phyloP scores from a whole-genome alignment of 2,888 invertebrate genomes.

The Dromius quadrimaculatus region DNA sequence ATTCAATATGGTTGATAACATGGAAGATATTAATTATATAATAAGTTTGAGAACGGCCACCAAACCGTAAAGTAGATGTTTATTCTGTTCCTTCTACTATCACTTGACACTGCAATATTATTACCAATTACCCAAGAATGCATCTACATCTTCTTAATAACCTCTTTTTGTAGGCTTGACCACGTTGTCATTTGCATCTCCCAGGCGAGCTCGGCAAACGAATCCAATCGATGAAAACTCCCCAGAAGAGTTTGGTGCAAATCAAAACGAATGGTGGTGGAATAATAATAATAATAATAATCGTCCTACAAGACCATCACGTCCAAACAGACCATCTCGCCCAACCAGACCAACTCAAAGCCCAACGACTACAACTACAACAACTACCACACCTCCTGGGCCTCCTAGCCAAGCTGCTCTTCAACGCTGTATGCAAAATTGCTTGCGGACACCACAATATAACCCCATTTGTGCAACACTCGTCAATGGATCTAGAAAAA shows the following conservation, averaged over 20 bases:
- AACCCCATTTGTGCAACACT: neutral
- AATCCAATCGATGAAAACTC: neutral
- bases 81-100: too few relatives aligned
- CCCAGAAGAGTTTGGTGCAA: neutral
- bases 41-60: too few relatives aligned
- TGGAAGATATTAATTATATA: too few relatives aligned
- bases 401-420: neutral
- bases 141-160: too few relatives aligned
- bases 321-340: neutral
- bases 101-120: too few relatives aligned
- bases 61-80: too few relatives aligned
- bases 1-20: too few relatives aligned
- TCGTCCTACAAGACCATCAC: neutral
- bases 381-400: neutral
- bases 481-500: neutral
- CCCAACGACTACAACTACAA: neutral
- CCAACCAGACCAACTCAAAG: slow-evolving; percentile 1
- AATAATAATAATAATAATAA: too few relatives aligned
- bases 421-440: neutral
- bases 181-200: too few relatives aligned
- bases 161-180: too few relatives aligned
- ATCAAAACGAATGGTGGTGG: neutral
- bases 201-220: too few relatives aligned
- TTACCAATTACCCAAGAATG: too few relatives aligned
- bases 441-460: slow-evolving; percentile 6